These are phyloP conservation scores for Calcarius lapponicus DNA, from an alignment of 2,797 vertebrate genomes.

Conservation along the genomic window DNA sequence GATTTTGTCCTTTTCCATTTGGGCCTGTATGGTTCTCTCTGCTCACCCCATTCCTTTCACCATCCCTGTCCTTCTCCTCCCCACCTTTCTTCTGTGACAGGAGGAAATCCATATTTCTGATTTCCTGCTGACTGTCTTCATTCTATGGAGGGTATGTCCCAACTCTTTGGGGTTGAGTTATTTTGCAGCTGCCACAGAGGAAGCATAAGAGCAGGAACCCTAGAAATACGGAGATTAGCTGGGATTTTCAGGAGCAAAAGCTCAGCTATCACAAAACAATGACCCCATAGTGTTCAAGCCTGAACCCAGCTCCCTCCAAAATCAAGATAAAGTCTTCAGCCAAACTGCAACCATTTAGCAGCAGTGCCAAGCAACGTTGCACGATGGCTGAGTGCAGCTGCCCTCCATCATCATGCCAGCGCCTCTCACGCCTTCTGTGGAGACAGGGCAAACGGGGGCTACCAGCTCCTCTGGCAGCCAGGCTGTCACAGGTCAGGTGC, in stretches of 20 bases:
- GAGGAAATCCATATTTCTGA: not conserved
- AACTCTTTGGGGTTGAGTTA: not conserved
- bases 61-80: not conserved
- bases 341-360: not conserved
- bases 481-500: not conserved
- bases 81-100: not conserved
- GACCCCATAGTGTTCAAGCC: not conserved
- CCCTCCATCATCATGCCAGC: not conserved
- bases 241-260: not conserved
- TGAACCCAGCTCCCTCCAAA: not conserved
- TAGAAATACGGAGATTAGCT: not conserved
- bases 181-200: not conserved
- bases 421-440: not conserved
- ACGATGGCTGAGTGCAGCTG: not conserved
- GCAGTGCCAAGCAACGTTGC: not conserved
- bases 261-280: not conserved
- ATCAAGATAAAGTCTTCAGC: not conserved
- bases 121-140: not conserved
- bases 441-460: not conserved
- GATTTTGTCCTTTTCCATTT: slow-evolving; percentile 66
- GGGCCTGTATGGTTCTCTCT: slow-evolving; percentile 27
- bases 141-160: not conserved
- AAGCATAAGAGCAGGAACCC: not conserved
- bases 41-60: not conserved
- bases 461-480: not conserved